Conservation (phyloP, 2,888 invertebrate species). For the Rhagonycha fulva region DNA sequence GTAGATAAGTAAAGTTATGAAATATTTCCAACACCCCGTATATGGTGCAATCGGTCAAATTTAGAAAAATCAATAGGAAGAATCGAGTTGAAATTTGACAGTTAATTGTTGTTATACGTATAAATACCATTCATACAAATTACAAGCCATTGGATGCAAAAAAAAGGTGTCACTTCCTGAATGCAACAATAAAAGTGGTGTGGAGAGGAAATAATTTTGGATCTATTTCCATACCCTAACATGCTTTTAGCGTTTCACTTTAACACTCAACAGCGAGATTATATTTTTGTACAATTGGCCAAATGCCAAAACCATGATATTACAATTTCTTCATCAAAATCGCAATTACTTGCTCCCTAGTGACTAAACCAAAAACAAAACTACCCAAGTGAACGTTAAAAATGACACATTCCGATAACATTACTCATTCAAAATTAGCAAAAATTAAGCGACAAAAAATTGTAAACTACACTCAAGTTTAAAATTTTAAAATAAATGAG, state of each 20-base stretch:
- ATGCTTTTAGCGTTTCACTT: constrained; percentile 22
- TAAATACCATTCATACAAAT: not conserved
- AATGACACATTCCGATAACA: not conserved
- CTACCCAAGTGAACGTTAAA: not conserved
- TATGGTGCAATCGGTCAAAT: not conserved
- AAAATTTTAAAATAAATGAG: not conserved
- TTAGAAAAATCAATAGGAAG: not conserved
- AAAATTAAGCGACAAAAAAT: not conserved
- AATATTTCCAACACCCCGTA: not conserved
- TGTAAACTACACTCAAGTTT: not conserved
- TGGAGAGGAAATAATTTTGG: constrained; percentile 18
- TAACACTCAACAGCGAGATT: constrained; percentile 23
- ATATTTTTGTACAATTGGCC: constrained; percentile 37
- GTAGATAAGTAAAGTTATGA: not conserved
- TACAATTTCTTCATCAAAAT: constrained; percentile 32
- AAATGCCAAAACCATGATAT: constrained; percentile 31
- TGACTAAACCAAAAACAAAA: constrained; percentile 1
- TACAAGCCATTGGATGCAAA: not conserved
- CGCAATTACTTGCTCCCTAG: constrained; percentile 9
- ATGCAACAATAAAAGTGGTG: not conserved
- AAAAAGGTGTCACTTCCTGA: not conserved
- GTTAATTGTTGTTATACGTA: not conserved
- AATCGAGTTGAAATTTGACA: not conserved
- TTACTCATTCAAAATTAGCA: not conserved
- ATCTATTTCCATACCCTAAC: constrained; percentile 22